These are phyloP conservation scores for Neoscelio sp. DNA, from an alignment of 2,888 invertebrate genomes.

Conservation along the genomic window DNA sequence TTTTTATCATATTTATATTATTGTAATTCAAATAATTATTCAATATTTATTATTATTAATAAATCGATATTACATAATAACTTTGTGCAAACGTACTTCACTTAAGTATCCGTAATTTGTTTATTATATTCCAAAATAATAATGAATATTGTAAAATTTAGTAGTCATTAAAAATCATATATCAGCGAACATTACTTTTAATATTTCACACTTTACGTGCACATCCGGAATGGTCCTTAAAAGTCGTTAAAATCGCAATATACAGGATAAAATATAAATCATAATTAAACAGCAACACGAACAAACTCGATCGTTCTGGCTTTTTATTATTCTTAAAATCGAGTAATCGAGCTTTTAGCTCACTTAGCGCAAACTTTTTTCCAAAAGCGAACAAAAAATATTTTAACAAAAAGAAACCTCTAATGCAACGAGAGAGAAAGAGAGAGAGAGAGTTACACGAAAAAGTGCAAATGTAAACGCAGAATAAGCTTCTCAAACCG, in stretches of 20 bases:
- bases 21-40: too few species aligned
- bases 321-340: conserved; percentile 31
- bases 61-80: too few species aligned
- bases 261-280: conserved; percentile 21
- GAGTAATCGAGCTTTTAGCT: conserved; percentile 1
- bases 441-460: conserved; percentile 16
- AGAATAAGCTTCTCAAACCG: conserved; percentile 7
- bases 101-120: too few species aligned
- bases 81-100: too few species aligned
- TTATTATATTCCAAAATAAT: too few species aligned
- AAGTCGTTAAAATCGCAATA: conserved; percentile 4
- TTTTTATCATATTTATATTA: too few species aligned
- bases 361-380: conserved; percentile 19
- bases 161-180: not conserved
- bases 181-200: not conserved
- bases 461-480: conserved; percentile 10
- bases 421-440: too few species aligned
- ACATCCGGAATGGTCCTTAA: not conserved
- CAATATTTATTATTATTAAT: too few species aligned
- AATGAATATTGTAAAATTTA: too few species aligned
- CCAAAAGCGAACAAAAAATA: too few species aligned
- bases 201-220: not conserved
- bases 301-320: conserved; percentile 11
- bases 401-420: too few species aligned
- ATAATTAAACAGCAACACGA: conserved; percentile 12